phyloP scores from a whole-genome alignment of 2,113 vertebrate species.

The Rhinopomastus cyanomelas region DNA sequence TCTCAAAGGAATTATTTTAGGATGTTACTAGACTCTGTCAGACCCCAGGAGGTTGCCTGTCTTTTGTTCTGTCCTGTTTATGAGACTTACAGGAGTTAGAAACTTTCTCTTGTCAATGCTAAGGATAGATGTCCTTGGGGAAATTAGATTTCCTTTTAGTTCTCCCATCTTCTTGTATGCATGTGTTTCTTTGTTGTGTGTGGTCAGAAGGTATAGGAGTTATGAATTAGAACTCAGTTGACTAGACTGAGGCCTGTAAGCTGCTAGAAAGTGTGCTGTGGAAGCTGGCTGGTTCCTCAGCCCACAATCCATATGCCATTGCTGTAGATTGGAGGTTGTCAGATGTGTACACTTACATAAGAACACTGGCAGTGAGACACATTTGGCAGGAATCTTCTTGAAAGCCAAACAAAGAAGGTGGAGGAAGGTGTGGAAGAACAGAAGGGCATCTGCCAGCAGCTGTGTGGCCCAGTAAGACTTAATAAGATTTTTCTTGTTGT shows the following conservation, averaged over 20 bases:
- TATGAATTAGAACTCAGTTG: not conserved
- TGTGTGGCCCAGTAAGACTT: not conserved
- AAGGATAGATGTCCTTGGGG: not conserved
- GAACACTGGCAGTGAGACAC: not conserved
- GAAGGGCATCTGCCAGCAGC: not conserved
- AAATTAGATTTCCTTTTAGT: not conserved
- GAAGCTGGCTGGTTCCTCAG: not conserved
- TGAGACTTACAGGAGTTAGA: not conserved
- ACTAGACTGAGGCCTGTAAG: not conserved
- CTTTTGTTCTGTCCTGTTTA: not conserved
- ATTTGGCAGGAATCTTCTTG: not conserved
- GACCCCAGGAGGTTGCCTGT: accelerated
- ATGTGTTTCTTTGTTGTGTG: not conserved
- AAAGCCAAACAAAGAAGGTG: not conserved
- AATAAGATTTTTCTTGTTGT: not conserved
- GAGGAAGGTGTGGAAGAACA: not conserved
- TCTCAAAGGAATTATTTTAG: not conserved
- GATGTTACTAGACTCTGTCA: not conserved
- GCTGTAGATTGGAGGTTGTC: not conserved
- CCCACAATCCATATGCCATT: not conserved
- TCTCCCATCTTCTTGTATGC: not conserved
- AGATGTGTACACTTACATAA: not conserved
- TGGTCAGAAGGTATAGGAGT: not conserved
- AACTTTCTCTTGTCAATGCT: accelerated
- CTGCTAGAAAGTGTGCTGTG: not conserved